Percentiles rank a stretch among this genome's conserved stretches.
These are phyloP conservation scores for Prionailurus viverrinus DNA, from an alignment of 2,113 vertebrate genomes.

Conservation along the genomic window DNA sequence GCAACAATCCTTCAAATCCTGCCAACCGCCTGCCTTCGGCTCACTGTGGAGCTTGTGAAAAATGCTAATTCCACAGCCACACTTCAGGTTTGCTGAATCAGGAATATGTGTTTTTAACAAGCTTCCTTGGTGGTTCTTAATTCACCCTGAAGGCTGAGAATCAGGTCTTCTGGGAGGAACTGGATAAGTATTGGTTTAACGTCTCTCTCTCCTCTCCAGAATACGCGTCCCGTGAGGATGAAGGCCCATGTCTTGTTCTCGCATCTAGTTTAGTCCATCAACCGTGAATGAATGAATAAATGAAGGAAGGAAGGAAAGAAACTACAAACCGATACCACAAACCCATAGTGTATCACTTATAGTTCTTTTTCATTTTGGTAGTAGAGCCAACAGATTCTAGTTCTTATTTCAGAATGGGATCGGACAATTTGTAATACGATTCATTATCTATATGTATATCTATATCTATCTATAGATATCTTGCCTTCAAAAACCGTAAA, in stretches of 20 bases:
- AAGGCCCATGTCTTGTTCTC: background rate
- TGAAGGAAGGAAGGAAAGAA: background rate
- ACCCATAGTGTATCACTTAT: too few relatives aligned
- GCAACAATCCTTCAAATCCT: background rate
- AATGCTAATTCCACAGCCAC: background rate
- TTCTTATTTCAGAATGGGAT: slow-evolving; percentile 22
- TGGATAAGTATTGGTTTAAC: background rate
- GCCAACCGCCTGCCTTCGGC: background rate
- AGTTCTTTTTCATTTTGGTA: background rate
- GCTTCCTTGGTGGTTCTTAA: background rate
- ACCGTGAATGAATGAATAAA: background rate
- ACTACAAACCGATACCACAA: background rate
- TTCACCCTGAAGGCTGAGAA: background rate
- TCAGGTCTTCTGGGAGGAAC: background rate
- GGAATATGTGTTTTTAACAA: background rate
- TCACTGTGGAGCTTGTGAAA: background rate
- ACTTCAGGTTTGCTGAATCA: background rate
- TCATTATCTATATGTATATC: background rate
- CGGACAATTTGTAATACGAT: background rate
- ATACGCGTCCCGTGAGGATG: background rate
- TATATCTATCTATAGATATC: background rate
- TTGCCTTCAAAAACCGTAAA: background rate
- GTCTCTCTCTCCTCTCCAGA: background rate
- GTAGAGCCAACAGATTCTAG: background rate
- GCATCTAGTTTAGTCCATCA: background rate